phyloP scores from a whole-genome alignment of 35 echinoderm and acorn worm genomes.

The Eucidaris tribuloides region DNA sequence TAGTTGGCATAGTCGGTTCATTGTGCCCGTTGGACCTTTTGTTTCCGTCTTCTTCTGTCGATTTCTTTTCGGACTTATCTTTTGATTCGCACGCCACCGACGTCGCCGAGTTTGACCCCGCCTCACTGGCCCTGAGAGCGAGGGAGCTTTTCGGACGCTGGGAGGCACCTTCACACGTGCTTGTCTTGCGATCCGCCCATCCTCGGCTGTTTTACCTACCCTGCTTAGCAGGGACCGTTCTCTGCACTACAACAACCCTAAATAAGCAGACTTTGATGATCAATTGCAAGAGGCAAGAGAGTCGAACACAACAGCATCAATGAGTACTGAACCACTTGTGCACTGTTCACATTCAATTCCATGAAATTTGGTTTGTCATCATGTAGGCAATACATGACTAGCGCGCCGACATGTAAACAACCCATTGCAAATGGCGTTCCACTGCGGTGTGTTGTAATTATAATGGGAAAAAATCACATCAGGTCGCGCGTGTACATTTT shows the following conservation, averaged over 20 bases:
- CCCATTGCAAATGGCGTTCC: no score
- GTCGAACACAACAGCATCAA: no score
- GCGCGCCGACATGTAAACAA: no score
- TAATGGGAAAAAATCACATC: no score
- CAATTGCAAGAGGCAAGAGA: no score
- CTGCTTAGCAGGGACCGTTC: slow-evolving; percentile 90
- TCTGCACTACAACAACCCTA: slow-evolving; percentile 30
- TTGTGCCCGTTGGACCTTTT: slow-evolving; percentile 80
- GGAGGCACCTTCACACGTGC: slow-evolving; percentile 99
- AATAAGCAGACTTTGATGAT: no score
- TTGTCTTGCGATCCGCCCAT: slow-evolving; percentile 99
- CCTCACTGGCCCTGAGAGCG: slow-evolving; percentile 88
- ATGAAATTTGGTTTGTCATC: no score
- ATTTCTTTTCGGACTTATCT: slow-evolving; percentile 80
- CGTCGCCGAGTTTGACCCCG: slow-evolving; percentile 67
- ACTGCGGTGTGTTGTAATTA: no score
- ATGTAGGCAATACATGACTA: no score
- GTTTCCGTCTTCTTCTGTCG: slow-evolving; percentile 75
- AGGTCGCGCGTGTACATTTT: no score
- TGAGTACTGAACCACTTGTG: no score
- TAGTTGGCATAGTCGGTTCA: slow-evolving; percentile 89
- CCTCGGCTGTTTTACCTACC: slow-evolving; percentile 98
- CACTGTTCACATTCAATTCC: no score
- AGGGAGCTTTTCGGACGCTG: slow-evolving; percentile 93
- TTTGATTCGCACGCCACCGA: slow-evolving; percentile 55